Evolutionary conservation across 2,113 vertebrate species (phyloP).

Genomic region (Anser brachyrhynchus): DNA sequence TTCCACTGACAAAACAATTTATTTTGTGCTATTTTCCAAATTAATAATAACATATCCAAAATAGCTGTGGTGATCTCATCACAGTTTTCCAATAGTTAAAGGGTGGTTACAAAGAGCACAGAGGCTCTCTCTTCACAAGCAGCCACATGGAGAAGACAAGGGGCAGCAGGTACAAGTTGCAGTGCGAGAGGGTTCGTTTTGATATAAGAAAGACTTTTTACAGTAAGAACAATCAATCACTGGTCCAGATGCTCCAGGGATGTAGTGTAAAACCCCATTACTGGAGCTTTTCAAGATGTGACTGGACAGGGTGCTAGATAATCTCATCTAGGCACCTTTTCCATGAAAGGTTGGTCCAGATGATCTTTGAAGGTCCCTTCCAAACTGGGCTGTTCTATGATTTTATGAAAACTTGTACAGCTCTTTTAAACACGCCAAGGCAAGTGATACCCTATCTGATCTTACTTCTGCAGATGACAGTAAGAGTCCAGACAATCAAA

Average conservation of each 20-base stretch:
- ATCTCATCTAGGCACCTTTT: not conserved
- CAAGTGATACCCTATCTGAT: not conserved
- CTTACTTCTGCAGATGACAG: not conserved
- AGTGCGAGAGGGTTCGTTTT: not conserved
- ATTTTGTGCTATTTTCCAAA: not conserved
- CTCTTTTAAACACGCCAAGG: not conserved
- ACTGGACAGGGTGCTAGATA: not conserved
- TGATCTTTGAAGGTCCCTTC: not conserved
- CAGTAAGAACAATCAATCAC: not conserved
- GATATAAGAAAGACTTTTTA: not conserved
- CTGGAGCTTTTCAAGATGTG: not conserved
- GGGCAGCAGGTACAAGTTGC: not conserved
- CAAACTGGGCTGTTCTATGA: not conserved
- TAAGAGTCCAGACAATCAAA: not conserved
- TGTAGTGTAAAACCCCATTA: not conserved
- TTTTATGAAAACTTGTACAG: not conserved
- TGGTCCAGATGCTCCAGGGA: not conserved
- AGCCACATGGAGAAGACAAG: not conserved
- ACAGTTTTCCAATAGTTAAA: not conserved
- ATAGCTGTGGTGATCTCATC: not conserved
- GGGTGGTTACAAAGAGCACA: not conserved
- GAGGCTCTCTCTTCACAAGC: not conserved
- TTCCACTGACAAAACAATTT: not conserved
- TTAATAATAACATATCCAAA: not conserved
- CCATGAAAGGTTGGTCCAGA: not conserved